These are phyloP conservation scores for Sycobia sp. DNA, from an alignment of 1,140 invertebrate genomes.

Conservation along the genomic window DNA sequence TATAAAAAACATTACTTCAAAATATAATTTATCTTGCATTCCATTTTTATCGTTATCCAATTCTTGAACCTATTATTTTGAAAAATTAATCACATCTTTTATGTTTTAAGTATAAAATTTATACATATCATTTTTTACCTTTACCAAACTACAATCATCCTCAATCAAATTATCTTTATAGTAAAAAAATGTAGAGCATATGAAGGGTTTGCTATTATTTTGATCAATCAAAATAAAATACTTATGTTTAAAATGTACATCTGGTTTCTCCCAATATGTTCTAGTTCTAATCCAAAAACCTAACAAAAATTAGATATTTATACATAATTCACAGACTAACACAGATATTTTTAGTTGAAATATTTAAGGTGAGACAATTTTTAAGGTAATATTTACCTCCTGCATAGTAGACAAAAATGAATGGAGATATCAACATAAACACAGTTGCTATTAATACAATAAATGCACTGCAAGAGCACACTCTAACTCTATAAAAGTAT, in stretches of 20 bases:
- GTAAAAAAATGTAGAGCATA: conserved; percentile 53
- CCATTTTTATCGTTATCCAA: conserved; percentile 65
- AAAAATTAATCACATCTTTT: conserved; percentile 13
- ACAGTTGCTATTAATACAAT: conserved; percentile 44
- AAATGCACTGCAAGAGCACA: conserved; percentile 46
- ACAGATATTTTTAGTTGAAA: not conserved
- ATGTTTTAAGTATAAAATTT: not conserved
- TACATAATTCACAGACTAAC: conserved; percentile 1
- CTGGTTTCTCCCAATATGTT: conserved; percentile 50
- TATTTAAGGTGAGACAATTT: too few species aligned
- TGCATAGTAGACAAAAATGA: conserved; percentile 50
- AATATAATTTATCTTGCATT: conserved; percentile 60
- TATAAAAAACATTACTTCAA: conserved; percentile 59
- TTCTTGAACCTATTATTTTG: conserved; percentile 65
- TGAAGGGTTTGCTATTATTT: conserved; percentile 43
- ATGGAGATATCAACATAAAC: conserved; percentile 44
- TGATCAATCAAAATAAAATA: conserved; percentile 54
- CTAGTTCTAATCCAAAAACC: conserved; percentile 55
- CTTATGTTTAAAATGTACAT: conserved; percentile 52
- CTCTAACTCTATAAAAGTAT: conserved; percentile 53
- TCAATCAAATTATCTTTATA: conserved; percentile 54
- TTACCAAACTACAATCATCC: conserved; percentile 47
- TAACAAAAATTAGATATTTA: conserved; percentile 29
- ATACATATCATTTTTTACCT: conserved; percentile 2
- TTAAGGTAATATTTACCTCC: conserved; percentile 56